A percentile compares a stretch with the other conserved stretches of the same genome.
phyloP scores from a whole-genome alignment of 2,113 vertebrate genomes.

The Illadopsis cleaveri region DNA sequence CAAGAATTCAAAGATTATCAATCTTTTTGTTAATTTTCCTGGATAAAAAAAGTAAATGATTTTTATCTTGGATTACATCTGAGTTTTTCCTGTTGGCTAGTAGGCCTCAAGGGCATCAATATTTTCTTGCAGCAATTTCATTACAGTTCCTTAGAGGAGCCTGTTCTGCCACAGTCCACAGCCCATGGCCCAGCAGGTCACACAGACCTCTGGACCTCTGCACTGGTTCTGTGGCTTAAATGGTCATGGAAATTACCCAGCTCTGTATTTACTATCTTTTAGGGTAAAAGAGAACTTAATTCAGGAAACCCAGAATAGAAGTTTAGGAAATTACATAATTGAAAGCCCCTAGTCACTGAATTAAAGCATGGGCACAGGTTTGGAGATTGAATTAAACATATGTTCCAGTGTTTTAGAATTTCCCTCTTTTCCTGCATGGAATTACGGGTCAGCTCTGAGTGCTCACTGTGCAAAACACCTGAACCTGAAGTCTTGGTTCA shows the following conservation, averaged over 20 bases:
- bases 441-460: not conserved
- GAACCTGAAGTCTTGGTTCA: not conserved
- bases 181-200: not conserved
- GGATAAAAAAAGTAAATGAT: not conserved
- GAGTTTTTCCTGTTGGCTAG: not conserved
- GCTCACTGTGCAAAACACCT: not conserved
- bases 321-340: not conserved
- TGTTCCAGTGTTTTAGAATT: not conserved
- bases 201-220: rapidly evolving
- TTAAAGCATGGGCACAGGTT: not conserved
- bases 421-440: not conserved
- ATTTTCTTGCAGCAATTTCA: not conserved
- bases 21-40: not conserved
- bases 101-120: too few relatives aligned
- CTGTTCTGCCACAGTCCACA: not conserved
- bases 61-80: not conserved
- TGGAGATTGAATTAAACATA: not conserved
- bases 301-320: not conserved
- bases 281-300: not conserved
- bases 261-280: not conserved
- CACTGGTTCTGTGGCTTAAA: not conserved
- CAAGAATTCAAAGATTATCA: not conserved
- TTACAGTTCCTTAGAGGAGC: not conserved
- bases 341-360: not conserved
- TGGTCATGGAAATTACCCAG: not conserved